Base-by-base conservation (phyloP, 1,140 invertebrate genomes). In the Drosophila rufa region DNA sequence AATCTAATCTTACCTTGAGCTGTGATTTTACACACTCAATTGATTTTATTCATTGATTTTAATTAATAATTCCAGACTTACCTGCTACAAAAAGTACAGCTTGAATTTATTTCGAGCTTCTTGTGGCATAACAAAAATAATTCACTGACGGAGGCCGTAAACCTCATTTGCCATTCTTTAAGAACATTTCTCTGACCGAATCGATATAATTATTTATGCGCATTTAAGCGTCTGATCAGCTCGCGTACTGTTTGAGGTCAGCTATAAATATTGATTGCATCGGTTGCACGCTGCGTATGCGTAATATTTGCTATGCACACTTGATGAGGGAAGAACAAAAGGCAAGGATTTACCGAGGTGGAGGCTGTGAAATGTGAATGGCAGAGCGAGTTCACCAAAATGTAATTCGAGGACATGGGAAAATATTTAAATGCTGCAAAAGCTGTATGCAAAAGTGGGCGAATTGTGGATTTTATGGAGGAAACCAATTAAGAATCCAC, bases 221-320 rank as follows among this genome's bases (percentile, higher is more conserved):
- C 40, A 71, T 42, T 73, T 59, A 71, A 73, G 36, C 36, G 51
- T 55, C 66, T 70, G 69, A 71, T 73, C 69, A 30, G 43, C 43
- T 47, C 30, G 19, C 15, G 15, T 43, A 17, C 51, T 59, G n/a
- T 19, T 73, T 58, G 48, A 60, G 75, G 62, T 77, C 75, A 77
- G 47, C 75, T 77, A 73, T 77, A 55, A 78, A 77, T 78, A 78
- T 78, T 78, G 56, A 78, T 78, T 78, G 64, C 75, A 55, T 56
- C 40, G 74, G 74, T 60, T 59, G 65, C 25, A 69, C 56, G 64
- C 25, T 77, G 74, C 69, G 69, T 73, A 73, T 73, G 53, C 46
- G 61, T 66, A 38, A 68, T 58, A 77, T 77, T 68, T 47, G 47
- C 42, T 55, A 77, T 77, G 75, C 62, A 68, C 62, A 27, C 48